Percentiles rank a stretch among this genome's conserved stretches.
Evolutionary conservation across 2,888 invertebrate species (phyloP).

Genomic region (Cryptosula pallasiana): DNA sequence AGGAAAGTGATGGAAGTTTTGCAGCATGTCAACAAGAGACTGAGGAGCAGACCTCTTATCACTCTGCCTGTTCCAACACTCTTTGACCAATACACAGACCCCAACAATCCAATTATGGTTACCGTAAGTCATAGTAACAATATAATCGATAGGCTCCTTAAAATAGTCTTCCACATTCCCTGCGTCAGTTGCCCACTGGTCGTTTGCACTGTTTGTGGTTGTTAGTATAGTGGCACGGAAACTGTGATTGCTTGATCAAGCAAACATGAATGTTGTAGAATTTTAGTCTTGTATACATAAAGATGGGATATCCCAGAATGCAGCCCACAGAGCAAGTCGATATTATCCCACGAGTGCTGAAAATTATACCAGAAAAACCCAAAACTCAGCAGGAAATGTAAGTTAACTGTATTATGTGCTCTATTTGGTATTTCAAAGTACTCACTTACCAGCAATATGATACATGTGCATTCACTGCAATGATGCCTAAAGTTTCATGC

Average conservation of each 20-base stretch:
- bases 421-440: too few relatives aligned
- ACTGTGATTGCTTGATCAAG: neutral
- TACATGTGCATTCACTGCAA: too few relatives aligned
- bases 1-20: slow-evolving; percentile 81
- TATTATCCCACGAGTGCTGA: slow-evolving; percentile 69
- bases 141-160: too few relatives aligned
- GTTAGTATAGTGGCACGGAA: neutral
- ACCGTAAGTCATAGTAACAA: slow-evolving; percentile 70
- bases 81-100: slow-evolving; percentile 72
- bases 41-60: slow-evolving; percentile 76
- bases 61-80: slow-evolving; percentile 80
- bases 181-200: too few relatives aligned
- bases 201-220: too few relatives aligned
- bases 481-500: too few relatives aligned
- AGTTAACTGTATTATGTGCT: too few relatives aligned
- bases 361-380: slow-evolving; percentile 75
- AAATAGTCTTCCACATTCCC: too few relatives aligned
- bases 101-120: slow-evolving; percentile 70
- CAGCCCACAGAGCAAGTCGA: slow-evolving; percentile 69
- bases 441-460: too few relatives aligned
- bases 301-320: slow-evolving; percentile 81
- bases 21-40: slow-evolving; percentile 82
- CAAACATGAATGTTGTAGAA: slow-evolving; percentile 62
- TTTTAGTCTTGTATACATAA: slow-evolving; percentile 87
- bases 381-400: slow-evolving; percentile 78